Base-by-base conservation (phyloP, 2,888 invertebrate species). In the Pinctada fucata region DNA sequence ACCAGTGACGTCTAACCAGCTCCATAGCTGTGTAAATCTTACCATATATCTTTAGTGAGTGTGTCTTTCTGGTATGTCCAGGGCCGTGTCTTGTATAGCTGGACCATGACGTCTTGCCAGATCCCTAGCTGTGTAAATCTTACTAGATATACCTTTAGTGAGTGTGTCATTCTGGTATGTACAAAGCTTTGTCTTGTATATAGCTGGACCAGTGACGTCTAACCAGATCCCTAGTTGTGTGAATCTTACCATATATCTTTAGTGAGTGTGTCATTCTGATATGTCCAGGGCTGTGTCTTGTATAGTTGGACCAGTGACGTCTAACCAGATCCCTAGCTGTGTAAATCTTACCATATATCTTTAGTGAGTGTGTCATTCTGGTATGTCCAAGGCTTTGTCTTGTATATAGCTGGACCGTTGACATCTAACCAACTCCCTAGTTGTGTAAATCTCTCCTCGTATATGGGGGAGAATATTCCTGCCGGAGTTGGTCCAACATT, bases 401-500 rank as follows among this genome's bases (percentile, higher is more conserved):
- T 93, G 89, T 97, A 98, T 85, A 98, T 96, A 0, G 97, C 97
- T 90, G 97, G 96, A 0, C 97, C 97, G 88, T 97, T 98, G 5
- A 95, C 93, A 2, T 92, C 89, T 16, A 98, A 93, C 97, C 97
- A 98, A 13, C 88, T 75, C 2, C 98, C 98, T 84, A 98, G 94
- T 85, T 95, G 94, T 10, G 94, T 92, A 0, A 98, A 93, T 64
- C 97, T 94, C 90, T 98, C 97, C 93, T 97, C 96, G 93, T 96
- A 97, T 89, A 98, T 96, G 0, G 97, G 96, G 3, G 94, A 92
- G 84, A 98, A 97, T 8, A 95, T 95, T 3, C 98, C 98, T 86
- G 97, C 96, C 89, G 96, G 96, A 0, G 97, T 97, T 31, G 98
- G 97, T 0, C 97, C 97, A 3, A 97, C 94, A 90, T 98, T 97